phyloP scores from a whole-genome alignment of 1,140 invertebrate genomes.

The Lepidurus couesii region DNA sequence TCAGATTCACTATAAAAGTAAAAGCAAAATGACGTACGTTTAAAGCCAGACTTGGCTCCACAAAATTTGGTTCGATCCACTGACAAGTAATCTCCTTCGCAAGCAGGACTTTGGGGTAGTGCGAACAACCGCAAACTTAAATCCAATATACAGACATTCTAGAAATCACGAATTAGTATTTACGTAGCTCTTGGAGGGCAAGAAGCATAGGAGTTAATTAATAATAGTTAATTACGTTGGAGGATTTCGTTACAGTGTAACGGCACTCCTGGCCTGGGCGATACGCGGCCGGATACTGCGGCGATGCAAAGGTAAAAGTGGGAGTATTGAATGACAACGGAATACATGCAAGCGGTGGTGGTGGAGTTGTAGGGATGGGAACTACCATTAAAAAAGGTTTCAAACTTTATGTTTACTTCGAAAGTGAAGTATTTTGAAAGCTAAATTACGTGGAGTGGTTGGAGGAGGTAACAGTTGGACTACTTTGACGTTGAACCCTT shows the following conservation, averaged over 20 bases:
- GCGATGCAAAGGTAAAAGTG: conserved; percentile 32
- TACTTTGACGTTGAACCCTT: conserved; percentile 32
- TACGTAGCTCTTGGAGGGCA: neutral
- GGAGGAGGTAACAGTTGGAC: conserved; percentile 21
- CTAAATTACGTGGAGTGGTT: conserved; percentile 27
- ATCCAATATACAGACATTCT: conserved; percentile 34
- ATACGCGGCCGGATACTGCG: conserved; percentile 32
- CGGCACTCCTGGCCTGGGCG: conserved; percentile 30
- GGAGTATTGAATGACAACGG: conserved; percentile 29
- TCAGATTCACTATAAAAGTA: neutral
- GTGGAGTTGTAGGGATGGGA: conserved; percentile 28
- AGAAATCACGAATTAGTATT: neutral
- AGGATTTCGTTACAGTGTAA: conserved; percentile 30
- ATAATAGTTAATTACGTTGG: conserved; percentile 23
- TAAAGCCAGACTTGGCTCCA: conserved; percentile 30
- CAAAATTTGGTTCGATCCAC: conserved; percentile 27
- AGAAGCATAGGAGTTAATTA: no score
- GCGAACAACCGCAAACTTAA: conserved; percentile 29
- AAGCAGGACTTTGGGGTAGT: conserved; percentile 25
- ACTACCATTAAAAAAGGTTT: neutral
- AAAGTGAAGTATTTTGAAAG: neutral
- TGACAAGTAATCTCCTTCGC: conserved; percentile 31
- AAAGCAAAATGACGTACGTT: conserved; percentile 23
- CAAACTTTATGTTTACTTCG: neutral
- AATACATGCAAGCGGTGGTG: conserved; percentile 12